These are phyloP conservation scores for Solenodon paradoxus DNA, from an alignment of 2,113 vertebrate genomes.

Conservation along the genomic window DNA sequence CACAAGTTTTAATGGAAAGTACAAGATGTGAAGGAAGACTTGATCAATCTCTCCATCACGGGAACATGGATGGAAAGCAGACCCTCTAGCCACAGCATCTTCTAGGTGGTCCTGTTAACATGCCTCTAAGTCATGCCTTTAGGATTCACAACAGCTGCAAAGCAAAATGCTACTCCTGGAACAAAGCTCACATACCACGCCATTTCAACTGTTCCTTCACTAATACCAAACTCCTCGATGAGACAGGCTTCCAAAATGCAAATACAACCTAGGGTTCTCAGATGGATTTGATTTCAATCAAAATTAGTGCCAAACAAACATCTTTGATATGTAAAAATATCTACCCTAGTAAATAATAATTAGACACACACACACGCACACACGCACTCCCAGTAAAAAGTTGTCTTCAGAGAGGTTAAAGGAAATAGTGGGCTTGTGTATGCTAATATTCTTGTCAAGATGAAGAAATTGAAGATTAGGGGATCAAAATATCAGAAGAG, in stretches of 20 bases:
- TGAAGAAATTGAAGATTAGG: conserved; percentile 9
- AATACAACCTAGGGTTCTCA: conserved; percentile 46
- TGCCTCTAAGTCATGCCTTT: conserved; percentile 54
- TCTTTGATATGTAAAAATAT: conserved; percentile 63
- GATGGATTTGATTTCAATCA: conserved; percentile 71
- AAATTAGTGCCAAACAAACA: conserved; percentile 52
- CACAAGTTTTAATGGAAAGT: conserved; percentile 63
- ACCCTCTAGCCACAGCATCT: conserved; percentile 21
- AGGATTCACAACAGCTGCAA: conserved; percentile 64
- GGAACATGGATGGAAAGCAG: conserved; percentile 36
- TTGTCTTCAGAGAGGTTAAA: conserved; percentile 26
- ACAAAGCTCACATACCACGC: conserved; percentile 26
- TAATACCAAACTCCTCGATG: conserved; percentile 23
- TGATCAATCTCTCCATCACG: conserved; percentile 1
- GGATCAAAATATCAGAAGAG: conserved; percentile 38
- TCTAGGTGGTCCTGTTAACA: conserved; percentile 42
- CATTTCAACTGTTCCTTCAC: conserved; percentile 51
- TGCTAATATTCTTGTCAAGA: conserved; percentile 4
- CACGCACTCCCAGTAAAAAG: neutral
- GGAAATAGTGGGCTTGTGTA: neutral
- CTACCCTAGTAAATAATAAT: conserved; percentile 12
- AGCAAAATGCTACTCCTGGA: conserved; percentile 47
- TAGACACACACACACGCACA: too few relatives aligned
- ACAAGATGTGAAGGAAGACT: conserved; percentile 29
- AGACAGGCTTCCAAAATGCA: conserved; percentile 73